phyloP scores from a whole-genome alignment of 2,113 vertebrate species.

The Alethe diademata region DNA sequence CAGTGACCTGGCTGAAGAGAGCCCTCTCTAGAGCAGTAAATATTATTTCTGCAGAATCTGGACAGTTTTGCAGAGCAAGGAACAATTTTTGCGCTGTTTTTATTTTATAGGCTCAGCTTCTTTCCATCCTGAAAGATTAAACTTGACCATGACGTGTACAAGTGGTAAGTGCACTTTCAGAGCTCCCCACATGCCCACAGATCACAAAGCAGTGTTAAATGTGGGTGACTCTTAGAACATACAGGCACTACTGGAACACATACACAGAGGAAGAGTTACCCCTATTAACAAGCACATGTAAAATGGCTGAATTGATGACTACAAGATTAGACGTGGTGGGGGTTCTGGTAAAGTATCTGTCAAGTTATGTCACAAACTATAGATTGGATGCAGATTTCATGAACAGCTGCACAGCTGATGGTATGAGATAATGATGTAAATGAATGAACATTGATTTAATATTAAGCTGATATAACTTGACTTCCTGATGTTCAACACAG shows the following conservation, averaged over 20 bases:
- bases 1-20: background rate
- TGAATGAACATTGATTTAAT: background rate
- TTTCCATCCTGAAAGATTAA: background rate
- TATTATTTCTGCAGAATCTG: background rate
- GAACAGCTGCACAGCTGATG: slow-evolving; percentile 30
- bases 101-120: background rate
- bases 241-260: background rate
- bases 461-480: slow-evolving; percentile 31
- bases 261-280: background rate
- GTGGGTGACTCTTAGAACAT: background rate
- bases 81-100: background rate
- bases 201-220: background rate
- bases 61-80: background rate
- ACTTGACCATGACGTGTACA: background rate
- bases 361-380: background rate
- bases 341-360: background rate
- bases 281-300: background rate
- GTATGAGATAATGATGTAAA: background rate
- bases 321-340: background rate
- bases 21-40: background rate
- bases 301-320: background rate
- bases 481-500: slow-evolving; percentile 7
- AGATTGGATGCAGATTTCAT: background rate
- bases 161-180: background rate
- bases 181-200: background rate